Base-by-base conservation (phyloP, 2,888 invertebrate species). In the Acanthopleura granulata region DNA sequence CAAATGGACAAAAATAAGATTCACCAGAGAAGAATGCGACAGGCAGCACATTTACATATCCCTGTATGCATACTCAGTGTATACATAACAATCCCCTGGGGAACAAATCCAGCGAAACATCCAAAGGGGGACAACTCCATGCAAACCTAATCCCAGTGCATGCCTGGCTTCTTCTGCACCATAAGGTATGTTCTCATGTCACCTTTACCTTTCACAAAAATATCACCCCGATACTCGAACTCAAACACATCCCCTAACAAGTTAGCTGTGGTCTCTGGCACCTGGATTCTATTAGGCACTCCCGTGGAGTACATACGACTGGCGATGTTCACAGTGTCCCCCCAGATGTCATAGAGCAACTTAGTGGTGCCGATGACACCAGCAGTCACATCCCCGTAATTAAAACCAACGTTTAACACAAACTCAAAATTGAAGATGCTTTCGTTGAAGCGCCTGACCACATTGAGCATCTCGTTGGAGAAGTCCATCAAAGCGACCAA, bases 231-330 rank as follows among this genome's bases (percentile, higher is more conserved):
- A n/a, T 94, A 95, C 87, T 97, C 96, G 89, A 98, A 97, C 74
- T 95, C 94, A 90, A 96, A 99, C 84, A 93, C 92, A 22, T 93
- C 92, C 51, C 93, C 92, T 51, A 99, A 92, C 22, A 94, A 92
- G 0, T 93, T 81, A 0, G 87, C 88, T 3, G 87, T 84, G 11
- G 85, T 83, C 76, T 90, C 88, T 6, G 91, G 89, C 50, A 91
- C 91, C 84, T 92, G 92, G 81, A 97, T 95, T 72, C 94, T 92
- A 76, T 96, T 95, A 4, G 94, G 93, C 15, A 97, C 94, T 0
- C 98, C 98, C 0, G 98, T 98, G 0, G 97, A 96, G 90, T 99
- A 98, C 99, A 99, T 99, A 74, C 98, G 93, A 12, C 96, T 96
- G 0, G 98, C 97, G 76, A 98, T 97, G 90, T 99, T 99, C 0